phyloP scores from a whole-genome alignment of 1,140 invertebrate species.

The Micrasema longulum region DNA sequence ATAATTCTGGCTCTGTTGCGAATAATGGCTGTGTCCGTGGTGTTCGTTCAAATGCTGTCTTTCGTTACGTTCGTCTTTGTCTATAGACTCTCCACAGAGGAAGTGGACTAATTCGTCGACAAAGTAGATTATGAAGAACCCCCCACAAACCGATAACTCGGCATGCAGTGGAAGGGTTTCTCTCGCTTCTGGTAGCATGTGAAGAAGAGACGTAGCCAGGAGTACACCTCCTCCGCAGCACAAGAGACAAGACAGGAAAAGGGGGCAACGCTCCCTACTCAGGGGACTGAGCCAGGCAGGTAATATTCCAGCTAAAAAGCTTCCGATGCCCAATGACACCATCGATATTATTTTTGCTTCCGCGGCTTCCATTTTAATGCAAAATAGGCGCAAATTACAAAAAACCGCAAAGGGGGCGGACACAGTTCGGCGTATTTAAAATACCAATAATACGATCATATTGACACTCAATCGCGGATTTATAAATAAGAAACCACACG shows the following conservation, averaged over 20 bases:
- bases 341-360: constrained; percentile 79
- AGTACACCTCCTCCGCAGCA: constrained; percentile 90
- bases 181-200: constrained; percentile 85
- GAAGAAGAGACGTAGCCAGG: constrained; percentile 82
- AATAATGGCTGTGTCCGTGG: constrained; percentile 5
- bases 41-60: background rate
- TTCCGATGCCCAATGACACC: constrained; percentile 74
- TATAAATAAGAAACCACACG: no score
- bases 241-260: constrained; percentile 74
- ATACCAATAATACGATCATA: no score
- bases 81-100: constrained; percentile 65
- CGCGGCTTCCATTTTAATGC: constrained; percentile 61
- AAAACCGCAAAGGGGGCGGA: no score
- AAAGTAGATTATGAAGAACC: constrained; percentile 85
- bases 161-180: constrained; percentile 70
- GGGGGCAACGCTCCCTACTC: constrained; percentile 68
- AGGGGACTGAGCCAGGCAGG: constrained; percentile 72
- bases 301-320: constrained; percentile 75
- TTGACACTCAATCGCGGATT: no score
- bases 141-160: constrained; percentile 78
- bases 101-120: constrained; percentile 81
- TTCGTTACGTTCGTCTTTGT: constrained; percentile 16
- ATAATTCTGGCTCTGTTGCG: constrained; percentile 37
- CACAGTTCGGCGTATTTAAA: no score
- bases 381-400: no score